Base-by-base conservation (phyloP, 2,113 vertebrate species). In the Spilogale gracilis region DNA sequence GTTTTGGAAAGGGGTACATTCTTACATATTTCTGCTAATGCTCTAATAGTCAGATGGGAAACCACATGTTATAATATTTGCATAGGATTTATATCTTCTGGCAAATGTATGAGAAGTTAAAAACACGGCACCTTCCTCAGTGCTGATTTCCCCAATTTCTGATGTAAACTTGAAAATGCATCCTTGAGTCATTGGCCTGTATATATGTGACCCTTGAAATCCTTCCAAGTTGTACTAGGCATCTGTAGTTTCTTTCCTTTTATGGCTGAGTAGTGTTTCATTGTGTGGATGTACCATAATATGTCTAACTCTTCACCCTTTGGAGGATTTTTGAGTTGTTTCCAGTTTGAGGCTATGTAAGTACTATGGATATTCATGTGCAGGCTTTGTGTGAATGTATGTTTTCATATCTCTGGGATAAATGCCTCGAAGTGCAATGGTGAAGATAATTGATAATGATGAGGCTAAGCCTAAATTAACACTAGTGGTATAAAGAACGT, bases 131-230 rank as follows among this genome's bases (percentile, higher is more conserved):
- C 67, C 18, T 67, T 11, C 23, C 43, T 71, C 30, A 30, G 30
- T 78, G 48, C 5, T 45, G 20, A 73, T 74, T 61, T 83, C 69
- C 52, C 83, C 61, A 96, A 88, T 84, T 97, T 95, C 38, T 10
- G 38, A 38, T 69, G 67, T 82, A 76, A 82, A 27, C 16, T 23
- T 83, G 43, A 82, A 18, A 87, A 69, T 58, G 43, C 23, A 32
- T 20, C n/a, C 45, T 87, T 45, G 25, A 74, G 45, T 61, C 81
- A 10, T 52, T 81, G 12, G 13, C 38, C 27, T 43, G 2, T 14
- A 27, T 69, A 20, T 60, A 1, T 10, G 50, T 25, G 43, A 45
- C 6, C 85, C 20, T 61, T 52, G 32, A 74, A 48, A 83, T 45
- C 67, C 45, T 83, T 43, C 14, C 48, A 65, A n/a, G 60, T 17